Evolutionary conservation across 2,113 vertebrate species (phyloP), one percentile per base, ranked within the genome.

Genomic region (Perca fluviatilis): DNA sequence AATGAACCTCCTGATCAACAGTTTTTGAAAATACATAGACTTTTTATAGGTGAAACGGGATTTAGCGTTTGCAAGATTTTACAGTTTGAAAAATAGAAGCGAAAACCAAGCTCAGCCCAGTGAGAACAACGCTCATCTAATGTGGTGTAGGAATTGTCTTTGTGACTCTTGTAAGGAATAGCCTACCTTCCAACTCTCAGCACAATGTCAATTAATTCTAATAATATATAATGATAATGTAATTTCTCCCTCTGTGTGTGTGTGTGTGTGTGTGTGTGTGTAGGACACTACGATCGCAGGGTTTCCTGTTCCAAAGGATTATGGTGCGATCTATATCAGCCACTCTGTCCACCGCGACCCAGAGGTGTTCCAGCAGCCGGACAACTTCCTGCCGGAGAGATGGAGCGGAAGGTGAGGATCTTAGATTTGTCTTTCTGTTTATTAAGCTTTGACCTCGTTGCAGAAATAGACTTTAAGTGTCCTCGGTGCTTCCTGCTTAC

Each of bases 291-390:
- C 77, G 14, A 80, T 93, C 0, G 72, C 86, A 33, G 90, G 88
- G 19, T 93, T 88, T 71, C 47, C 76, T 10, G 72, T 94, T 54
- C 88, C 91, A n/a, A 89, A 92, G 79, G 89, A 69, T 68, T 61
- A 83, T 1, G 88, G 82, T 6, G 89, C 56, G 3, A 51, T 94
- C 58, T 94, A 90, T 30, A 74, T 94, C 79, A 93, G 88, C 79
- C 87, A 92, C 21, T 56, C 80, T 0, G 62, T 94, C 47, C 92
- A 94, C 77, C 88, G 87, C 0, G 92, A 94, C 82, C 93, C 91
- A 0, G 90, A 94, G 61, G 87, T 92, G 64, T 95, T 95, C 63
- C 76, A 92, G 46, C 80, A 94, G 84, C 92, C 94, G 0, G 89
- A 93, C 51, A 40, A 50, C 74, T 94, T 94, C 84, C 82, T 90